Percentiles rank a stretch among this genome's conserved stretches.
phyloP scores from a whole-genome alignment of 2,888 invertebrate genomes.

The Archaeoteleia sp. region DNA sequence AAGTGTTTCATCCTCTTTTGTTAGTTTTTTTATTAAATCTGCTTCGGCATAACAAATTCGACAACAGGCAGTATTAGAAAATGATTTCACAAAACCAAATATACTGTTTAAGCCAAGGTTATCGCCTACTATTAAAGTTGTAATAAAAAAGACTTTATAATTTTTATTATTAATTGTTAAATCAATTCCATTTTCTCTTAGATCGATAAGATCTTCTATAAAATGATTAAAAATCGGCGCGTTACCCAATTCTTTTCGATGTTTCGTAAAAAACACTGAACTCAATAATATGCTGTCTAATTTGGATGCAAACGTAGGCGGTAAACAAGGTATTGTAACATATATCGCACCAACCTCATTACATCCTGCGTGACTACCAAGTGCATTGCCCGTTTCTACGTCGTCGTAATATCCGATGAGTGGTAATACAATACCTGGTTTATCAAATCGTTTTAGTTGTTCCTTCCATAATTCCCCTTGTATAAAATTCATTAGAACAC shows the following conservation, averaged over 20 bases:
- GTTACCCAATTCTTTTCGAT: slow-evolving; percentile 34
- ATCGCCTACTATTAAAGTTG: slow-evolving; percentile 24
- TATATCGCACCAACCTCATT: slow-evolving; percentile 27
- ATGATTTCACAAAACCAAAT: slow-evolving; percentile 32
- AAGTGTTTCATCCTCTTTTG: slow-evolving; percentile 24
- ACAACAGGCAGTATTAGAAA: slow-evolving; percentile 20
- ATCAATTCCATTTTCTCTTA: slow-evolving; percentile 13
- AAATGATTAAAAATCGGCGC: slow-evolving; percentile 15
- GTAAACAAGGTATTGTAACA: slow-evolving; percentile 28
- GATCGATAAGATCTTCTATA: slow-evolving; percentile 13
- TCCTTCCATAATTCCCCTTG: slow-evolving; percentile 22
- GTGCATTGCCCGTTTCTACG: slow-evolving; percentile 16
- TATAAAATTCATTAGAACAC: slow-evolving; percentile 13
- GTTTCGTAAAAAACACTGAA: slow-evolving; percentile 8
- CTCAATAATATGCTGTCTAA: slow-evolving; percentile 20
- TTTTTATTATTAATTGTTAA: slow-evolving; percentile 3
- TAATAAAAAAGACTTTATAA: slow-evolving; percentile 17
- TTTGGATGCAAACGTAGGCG: slow-evolving; percentile 20
- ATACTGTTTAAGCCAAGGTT: slow-evolving; percentile 32
- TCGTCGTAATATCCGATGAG: slow-evolving; percentile 21
- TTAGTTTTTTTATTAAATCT: background rate
- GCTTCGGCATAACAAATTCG: slow-evolving; percentile 28
- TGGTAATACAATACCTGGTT: slow-evolving; percentile 17
- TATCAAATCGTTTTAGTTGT: slow-evolving; percentile 3
- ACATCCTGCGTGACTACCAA: slow-evolving; percentile 20